phyloP scores from a whole-genome alignment of 2,888 invertebrate species.

The Drosophila borborema region DNA sequence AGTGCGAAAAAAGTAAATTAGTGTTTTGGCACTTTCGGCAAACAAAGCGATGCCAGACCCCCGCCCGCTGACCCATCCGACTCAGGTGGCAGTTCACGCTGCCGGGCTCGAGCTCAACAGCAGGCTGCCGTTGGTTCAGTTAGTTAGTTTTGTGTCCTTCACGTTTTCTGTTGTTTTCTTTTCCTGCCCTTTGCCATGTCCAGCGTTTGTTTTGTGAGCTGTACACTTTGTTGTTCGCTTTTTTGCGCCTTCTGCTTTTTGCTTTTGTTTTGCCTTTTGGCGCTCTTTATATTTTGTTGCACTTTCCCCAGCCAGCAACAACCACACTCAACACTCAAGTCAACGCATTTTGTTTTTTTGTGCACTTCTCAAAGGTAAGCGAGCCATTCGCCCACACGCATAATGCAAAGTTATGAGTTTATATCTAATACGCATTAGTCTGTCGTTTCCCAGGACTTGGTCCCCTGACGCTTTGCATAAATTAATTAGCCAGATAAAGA shows the following conservation, averaged over 20 bases:
- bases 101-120: slow-evolving; percentile 28
- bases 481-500: slow-evolving; percentile 71
- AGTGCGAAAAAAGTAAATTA: slow-evolving; percentile 77
- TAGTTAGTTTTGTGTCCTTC: slow-evolving; percentile 75
- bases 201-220: slow-evolving; percentile 51
- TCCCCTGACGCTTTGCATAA: slow-evolving; percentile 51
- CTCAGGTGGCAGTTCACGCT: slow-evolving; percentile 72
- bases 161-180: slow-evolving; percentile 21
- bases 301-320: slow-evolving; percentile 52
- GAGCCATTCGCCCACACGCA: slow-evolving; percentile 14
- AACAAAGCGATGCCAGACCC: slow-evolving; percentile 56
- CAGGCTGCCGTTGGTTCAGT: slow-evolving; percentile 58
- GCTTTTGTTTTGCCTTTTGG: slow-evolving; percentile 73
- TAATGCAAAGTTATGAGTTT: slow-evolving; percentile 74
- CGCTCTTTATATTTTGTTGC: slow-evolving; percentile 75
- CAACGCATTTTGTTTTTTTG: slow-evolving; percentile 38
- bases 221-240: slow-evolving; percentile 40
- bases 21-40: slow-evolving; percentile 82
- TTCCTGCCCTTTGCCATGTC: slow-evolving; percentile 30
- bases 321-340: slow-evolving; percentile 30
- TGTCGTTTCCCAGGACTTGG: neutral
- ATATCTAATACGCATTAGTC: slow-evolving; percentile 66
- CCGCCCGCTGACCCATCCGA: slow-evolving; percentile 43
- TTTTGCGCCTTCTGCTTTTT: slow-evolving; percentile 37
- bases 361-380: slow-evolving; percentile 46